Evolutionary conservation across 1,140 invertebrate species (phyloP), one percentile per base, ranked within the genome.

Genomic region (Rhizoglyphus robini): DNA sequence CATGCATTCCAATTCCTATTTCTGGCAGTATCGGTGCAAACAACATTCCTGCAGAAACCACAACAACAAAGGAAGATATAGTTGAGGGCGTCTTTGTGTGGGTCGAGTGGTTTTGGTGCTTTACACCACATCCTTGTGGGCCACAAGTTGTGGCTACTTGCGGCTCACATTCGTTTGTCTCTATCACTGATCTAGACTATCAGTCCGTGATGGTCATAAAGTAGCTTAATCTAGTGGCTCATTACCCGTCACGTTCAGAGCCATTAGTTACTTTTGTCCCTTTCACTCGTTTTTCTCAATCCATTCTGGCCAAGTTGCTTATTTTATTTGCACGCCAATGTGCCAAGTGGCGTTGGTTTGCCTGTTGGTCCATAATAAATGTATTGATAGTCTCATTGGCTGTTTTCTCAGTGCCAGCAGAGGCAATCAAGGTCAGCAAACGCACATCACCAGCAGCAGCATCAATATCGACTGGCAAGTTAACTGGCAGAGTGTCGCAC

Each of bases 351-450:
- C 8, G 36, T 8, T 8, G 36, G 18, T 23, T 32, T 54, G 51
- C 51, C 51, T 54, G 51, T 54, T 23, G 51, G 51, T 54, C 51
- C 51, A 54, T 54, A 23, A 54, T 54, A 54, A 54, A 54, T 54
- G 51, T 23, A 54, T 54, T 54, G 23, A 23, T 54, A 23, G 51
- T 54, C 51, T 11, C 51, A 15, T 54, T 25, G 51, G 23, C 8
- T 23, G 51, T 54, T 54, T 11, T 54, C 51, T 54, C 51, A 54
- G 36, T 41, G 36, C 36, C 36, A 41, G 41, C 41, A 23, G 15
- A 15, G 41, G 41, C 51, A 54, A 54, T 54, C 51, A 54, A 54
- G 51, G 51, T 23, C 8, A 54, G 20, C 51, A 54, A 32, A 41
- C 36, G 18, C n/a, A n/a, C 41, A 46, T 46, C 15, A 46, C 15